phyloP scores from a whole-genome alignment of 2,113 vertebrate species.

The Passer domesticus region DNA sequence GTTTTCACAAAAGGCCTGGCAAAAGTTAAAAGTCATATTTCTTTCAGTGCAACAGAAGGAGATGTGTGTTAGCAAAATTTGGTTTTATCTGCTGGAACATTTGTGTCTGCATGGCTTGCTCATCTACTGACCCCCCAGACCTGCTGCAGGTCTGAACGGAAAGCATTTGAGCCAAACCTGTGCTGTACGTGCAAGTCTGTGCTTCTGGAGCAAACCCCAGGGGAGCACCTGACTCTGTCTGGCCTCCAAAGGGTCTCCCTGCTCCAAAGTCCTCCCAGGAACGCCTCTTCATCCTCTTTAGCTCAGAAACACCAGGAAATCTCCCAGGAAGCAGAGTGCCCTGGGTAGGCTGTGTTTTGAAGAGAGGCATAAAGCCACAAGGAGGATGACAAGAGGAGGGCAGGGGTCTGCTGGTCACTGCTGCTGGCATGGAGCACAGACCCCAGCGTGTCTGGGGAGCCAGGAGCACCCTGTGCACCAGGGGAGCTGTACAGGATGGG shows the following conservation, averaged over 20 bases:
- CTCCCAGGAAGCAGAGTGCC: not conserved
- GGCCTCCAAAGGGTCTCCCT: not conserved
- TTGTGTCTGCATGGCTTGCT: not conserved
- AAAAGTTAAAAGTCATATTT: conserved; percentile 21
- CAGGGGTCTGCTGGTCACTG: not conserved
- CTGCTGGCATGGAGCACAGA: not conserved
- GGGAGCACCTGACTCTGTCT: not conserved
- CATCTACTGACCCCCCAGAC: not conserved
- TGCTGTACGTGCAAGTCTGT: accelerated
- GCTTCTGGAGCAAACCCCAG: not conserved
- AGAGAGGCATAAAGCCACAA: not conserved
- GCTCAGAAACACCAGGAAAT: not conserved
- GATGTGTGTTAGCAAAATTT: not conserved
- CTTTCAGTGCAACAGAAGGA: not conserved
- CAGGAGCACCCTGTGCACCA: not conserved
- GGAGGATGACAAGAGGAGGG: not conserved
- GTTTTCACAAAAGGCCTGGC: conserved; percentile 14
- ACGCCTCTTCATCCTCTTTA: accelerated
- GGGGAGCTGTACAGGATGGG: not conserved
- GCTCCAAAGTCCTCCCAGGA: not conserved
- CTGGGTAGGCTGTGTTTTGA: not conserved
- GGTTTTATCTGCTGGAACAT: not conserved
- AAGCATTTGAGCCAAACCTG: not conserved
- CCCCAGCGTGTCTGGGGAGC: accelerated
- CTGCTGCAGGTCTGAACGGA: accelerated